These are phyloP conservation scores for Invenusta paracnida DNA, from an alignment of 2,888 invertebrate species.

Conservation along the genomic window DNA sequence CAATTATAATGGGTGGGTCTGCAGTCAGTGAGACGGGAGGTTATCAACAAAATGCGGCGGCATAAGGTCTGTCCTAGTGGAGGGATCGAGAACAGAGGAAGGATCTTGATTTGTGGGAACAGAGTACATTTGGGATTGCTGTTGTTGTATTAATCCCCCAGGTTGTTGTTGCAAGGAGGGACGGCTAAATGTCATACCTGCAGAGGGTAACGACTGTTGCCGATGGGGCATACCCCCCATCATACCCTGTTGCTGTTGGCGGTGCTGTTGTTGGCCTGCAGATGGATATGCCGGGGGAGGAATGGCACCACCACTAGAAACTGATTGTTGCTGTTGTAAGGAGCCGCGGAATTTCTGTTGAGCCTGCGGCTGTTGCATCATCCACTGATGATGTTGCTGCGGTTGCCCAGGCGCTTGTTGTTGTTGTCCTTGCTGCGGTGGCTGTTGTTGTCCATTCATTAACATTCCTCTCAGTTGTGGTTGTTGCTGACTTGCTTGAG, in stretches of 20 bases:
- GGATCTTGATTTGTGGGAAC: background rate
- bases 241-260: background rate
- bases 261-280: background rate
- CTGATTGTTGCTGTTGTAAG: background rate
- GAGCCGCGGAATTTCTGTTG: background rate
- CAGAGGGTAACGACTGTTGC: background rate
- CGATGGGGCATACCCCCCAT: background rate
- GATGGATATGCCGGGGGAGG: background rate
- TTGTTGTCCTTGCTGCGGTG: background rate
- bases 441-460: background rate
- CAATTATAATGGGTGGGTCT: no score
- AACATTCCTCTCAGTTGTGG: background rate
- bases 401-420: background rate
- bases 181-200: background rate
- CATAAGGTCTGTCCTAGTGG: slow-evolving; percentile 4
- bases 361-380: background rate
- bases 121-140: slow-evolving; percentile 26
- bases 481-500: background rate
- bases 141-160: background rate
- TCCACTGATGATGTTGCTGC: slow-evolving; percentile 6
- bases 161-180: background rate
- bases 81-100: background rate
- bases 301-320: background rate
- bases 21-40: slow-evolving; percentile 1
- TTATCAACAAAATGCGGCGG: slow-evolving; percentile 22